Conservation (phyloP, 2,888 invertebrate genomes). For the Microplitis deprimator region DNA sequence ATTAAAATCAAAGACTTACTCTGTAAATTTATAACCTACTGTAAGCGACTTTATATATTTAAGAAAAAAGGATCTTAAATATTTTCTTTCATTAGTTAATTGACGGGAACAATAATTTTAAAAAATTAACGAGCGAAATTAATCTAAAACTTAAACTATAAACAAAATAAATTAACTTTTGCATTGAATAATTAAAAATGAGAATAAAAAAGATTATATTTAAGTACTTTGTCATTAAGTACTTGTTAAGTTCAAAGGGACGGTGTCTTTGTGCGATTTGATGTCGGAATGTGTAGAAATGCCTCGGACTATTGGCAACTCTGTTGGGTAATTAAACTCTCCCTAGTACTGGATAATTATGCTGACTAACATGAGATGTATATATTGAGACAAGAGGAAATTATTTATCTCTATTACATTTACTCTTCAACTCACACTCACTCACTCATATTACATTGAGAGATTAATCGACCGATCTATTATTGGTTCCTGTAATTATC, state of each 20-base stretch:
- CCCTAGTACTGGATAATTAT: slow-evolving; percentile 5
- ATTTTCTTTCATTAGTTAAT: neutral
- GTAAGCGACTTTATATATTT: neutral
- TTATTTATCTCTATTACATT: no score
- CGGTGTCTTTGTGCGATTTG: slow-evolving; percentile 19
- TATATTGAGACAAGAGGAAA: neutral
- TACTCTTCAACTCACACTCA: neutral
- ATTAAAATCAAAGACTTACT: neutral
- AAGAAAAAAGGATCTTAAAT: neutral
- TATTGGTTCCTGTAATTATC: no score
- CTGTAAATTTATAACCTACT: neutral
- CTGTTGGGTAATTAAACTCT: slow-evolving; percentile 3
- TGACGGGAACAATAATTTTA: neutral
- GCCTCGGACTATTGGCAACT: neutral
- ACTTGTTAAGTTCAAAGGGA: neutral
- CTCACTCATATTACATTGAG: no score
- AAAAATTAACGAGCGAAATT: no score
- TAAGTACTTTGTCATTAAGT: neutral
- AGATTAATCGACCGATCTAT: no score
- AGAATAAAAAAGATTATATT: neutral
- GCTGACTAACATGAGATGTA: slow-evolving; percentile 15
- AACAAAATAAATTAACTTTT: neutral
- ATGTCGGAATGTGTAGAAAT: slow-evolving; percentile 2
- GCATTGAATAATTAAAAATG: neutral
- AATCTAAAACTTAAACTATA: no score